phyloP scores from a whole-genome alignment of 1,140 invertebrate genomes.

The Drosophila suzukii region DNA sequence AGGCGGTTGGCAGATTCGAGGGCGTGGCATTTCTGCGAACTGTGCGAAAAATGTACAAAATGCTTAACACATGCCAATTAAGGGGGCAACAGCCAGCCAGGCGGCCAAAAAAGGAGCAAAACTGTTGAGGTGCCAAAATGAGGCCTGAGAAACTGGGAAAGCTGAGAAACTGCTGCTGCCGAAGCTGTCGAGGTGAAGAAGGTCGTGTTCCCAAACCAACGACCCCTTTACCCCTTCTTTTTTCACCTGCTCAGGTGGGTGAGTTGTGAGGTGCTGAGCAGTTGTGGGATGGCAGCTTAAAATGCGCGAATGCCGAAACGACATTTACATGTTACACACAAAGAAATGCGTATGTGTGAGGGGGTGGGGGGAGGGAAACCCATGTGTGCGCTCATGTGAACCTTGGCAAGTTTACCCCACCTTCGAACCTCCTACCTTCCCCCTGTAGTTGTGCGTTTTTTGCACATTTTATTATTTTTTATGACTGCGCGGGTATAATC shows the following conservation, averaged over 20 bases:
- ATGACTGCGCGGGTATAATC: conserved; percentile 71
- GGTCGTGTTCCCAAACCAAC: conserved; percentile 39
- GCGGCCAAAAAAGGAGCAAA: conserved; percentile 22
- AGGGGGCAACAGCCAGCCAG: conserved; percentile 31
- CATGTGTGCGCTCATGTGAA: conserved; percentile 76
- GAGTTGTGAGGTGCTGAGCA: conserved; percentile 26
- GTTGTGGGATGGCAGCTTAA: conserved; percentile 41
- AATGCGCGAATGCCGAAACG: conserved; percentile 54
- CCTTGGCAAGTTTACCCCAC: conserved; percentile 17
- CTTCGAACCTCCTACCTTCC: neutral
- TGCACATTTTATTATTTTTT: conserved; percentile 83
- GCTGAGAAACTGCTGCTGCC: conserved; percentile 2
- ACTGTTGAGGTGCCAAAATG: conserved; percentile 78
- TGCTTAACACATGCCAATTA: conserved; percentile 82
- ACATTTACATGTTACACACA: conserved; percentile 58
- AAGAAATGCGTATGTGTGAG: conserved; percentile 37
- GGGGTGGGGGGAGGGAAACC: neutral
- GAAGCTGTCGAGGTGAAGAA: conserved; percentile 56
- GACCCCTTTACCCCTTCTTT: neutral
- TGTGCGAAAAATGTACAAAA: conserved; percentile 81
- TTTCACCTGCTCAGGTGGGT: conserved; percentile 9
- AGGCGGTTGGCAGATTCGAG: conserved; percentile 9
- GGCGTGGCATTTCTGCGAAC: conserved; percentile 66
- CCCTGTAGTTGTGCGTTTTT: conserved; percentile 55
- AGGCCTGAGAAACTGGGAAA: conserved; percentile 57